These are phyloP conservation scores for Venustaconcha ellipsiformis DNA, from an alignment of 1,140 invertebrate species.

Conservation along the genomic window DNA sequence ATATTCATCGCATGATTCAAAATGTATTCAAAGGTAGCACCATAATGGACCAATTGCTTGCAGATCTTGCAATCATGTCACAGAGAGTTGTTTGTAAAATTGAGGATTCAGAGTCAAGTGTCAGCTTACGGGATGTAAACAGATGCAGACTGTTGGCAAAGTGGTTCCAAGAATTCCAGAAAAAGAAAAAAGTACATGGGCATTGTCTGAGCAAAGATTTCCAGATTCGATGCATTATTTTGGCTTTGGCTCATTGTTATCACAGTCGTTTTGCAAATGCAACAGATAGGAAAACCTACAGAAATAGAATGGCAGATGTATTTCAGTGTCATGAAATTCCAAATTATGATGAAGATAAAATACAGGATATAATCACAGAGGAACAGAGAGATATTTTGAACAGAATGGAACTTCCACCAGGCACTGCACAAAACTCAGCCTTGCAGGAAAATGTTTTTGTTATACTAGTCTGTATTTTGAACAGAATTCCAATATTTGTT, in stretches of 20 bases:
- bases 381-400: constrained; percentile 29
- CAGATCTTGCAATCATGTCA: constrained; percentile 22
- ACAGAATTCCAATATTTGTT: constrained; percentile 53
- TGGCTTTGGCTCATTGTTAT: constrained; percentile 51
- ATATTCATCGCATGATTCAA: constrained; percentile 34
- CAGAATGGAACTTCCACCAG: constrained; percentile 30
- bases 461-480: constrained; percentile 55
- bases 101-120: constrained; percentile 14
- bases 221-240: constrained; percentile 30
- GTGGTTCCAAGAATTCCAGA: constrained; percentile 32
- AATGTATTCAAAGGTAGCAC: neutral
- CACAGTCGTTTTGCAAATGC: constrained; percentile 38
- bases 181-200: constrained; percentile 1
- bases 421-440: constrained; percentile 45
- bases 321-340: constrained; percentile 21
- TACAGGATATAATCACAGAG: constrained; percentile 15
- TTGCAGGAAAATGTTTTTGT: constrained; percentile 59
- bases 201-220: neutral
- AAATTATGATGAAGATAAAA: neutral
- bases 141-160: constrained; percentile 26
- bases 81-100: constrained; percentile 28
- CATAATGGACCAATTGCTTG: constrained; percentile 4
- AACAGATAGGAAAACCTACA: constrained; percentile 29
- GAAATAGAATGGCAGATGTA: constrained; percentile 12
- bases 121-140: constrained; percentile 41